Evolutionary conservation across 1,140 invertebrate genomes (phyloP).

Genomic region (Caenorhabditis elegans): DNA sequence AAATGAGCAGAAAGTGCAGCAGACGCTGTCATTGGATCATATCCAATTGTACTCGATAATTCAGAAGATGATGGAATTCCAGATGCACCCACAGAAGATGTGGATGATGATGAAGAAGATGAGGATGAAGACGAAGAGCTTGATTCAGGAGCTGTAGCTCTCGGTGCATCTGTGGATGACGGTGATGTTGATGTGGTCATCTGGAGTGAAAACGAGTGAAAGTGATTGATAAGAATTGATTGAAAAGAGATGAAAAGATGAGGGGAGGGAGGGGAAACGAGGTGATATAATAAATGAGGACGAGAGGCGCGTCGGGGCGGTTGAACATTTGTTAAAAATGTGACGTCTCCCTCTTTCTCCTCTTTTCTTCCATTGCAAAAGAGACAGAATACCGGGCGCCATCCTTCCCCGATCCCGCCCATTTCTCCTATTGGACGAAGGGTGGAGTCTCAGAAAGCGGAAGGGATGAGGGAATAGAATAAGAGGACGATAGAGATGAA

Average conservation of each 20-base stretch:
- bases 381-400: no score
- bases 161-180: not conserved
- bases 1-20: not conserved
- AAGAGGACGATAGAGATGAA: not conserved
- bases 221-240: constrained; percentile 29
- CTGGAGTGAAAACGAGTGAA: not conserved
- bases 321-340: constrained; percentile 24
- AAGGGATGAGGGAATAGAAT: not conserved
- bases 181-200: constrained; percentile 7
- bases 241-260: not conserved
- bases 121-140: not conserved
- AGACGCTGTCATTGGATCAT: not conserved
- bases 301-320: not conserved
- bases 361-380: no score
- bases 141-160: not conserved
- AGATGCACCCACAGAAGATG: not conserved
- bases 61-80: not conserved
- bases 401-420: not conserved
- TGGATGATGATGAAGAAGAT: not conserved
- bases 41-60: not conserved
- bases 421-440: not conserved
- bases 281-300: constrained; percentile 27
- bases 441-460: not conserved
- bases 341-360: not conserved
- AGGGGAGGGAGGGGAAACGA: not conserved